Evolutionary conservation across 2,888 invertebrate species (phyloP).

Genomic region (Tanytarsus gracilentus): DNA sequence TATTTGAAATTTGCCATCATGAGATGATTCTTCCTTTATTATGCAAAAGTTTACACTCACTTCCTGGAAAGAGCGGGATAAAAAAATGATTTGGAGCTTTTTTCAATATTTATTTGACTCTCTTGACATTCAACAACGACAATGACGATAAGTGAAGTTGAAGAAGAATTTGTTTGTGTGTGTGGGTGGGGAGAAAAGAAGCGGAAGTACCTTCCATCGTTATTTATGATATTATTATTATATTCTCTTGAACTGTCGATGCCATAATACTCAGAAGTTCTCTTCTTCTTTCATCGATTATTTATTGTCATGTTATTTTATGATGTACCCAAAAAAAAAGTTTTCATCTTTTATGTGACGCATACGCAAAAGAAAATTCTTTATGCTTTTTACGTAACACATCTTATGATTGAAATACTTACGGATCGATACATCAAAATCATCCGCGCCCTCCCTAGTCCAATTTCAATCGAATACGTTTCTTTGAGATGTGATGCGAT

Average conservation of each 20-base stretch:
- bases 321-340: neutral
- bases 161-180: neutral
- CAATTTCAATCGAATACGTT: too few species aligned
- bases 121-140: too few species aligned
- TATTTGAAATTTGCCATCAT: neutral
- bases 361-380: too few species aligned
- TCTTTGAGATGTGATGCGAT: neutral
- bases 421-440: neutral
- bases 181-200: neutral
- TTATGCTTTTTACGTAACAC: too few species aligned
- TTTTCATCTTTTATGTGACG: too few species aligned
- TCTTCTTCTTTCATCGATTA: conserved; percentile 14
- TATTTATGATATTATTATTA: neutral
- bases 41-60: too few species aligned
- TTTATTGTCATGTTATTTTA: conserved; percentile 27
- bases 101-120: conserved; percentile 10
- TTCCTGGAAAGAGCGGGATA: too few species aligned
- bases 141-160: too few species aligned
- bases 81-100: too few species aligned
- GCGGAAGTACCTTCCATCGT: neutral
- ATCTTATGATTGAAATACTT: too few species aligned
- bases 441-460: too few species aligned
- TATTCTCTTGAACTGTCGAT: conserved; percentile 22
- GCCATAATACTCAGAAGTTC: conserved; percentile 16
- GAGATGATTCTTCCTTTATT: too few species aligned